Base-by-base conservation (phyloP, 2,888 invertebrate genomes). In the Lasioglossum oenotherae region DNA sequence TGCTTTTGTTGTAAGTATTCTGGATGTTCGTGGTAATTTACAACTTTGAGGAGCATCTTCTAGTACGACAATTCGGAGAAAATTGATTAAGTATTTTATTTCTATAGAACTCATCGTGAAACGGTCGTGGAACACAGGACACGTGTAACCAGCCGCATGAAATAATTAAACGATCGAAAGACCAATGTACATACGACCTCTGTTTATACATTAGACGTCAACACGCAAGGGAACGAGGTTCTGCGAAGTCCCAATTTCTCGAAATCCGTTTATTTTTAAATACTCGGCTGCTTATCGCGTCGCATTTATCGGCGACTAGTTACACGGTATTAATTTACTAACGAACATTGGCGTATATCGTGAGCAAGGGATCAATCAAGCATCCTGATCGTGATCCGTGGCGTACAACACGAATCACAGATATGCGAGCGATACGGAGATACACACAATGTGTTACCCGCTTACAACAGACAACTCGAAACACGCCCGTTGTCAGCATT, bases 251-350 rank as follows among this genome's bases (percentile, higher is more conserved):
- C 10, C n/a, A 27, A 19, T 8, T 35, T 78, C 60, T 75, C 31
- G 27, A 64, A 60, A 60, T 60, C 27, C 60, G 27, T 57, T 57
- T 60, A 27, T 27, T 27, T 27, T 27, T 5, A 60, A 60, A 27
- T 60, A 16, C 14, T 57, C 64, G 64, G 27, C 31, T 16, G 27
- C 74, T 74, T 80, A 23, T 38, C 46, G 67, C 19, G 67, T 19
- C 23, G 35, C 35, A 8, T 35, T 35, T 35, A 67, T 67, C 67
- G 8, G 19, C 35, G 23, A 8, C 67, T 35, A 19, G 67, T 67
- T 23, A 67, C 67, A 35, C 35, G 35, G 35, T 67, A 67, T 67
- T 67, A 67, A 67, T 67, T 67, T 23, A 67, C 67, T 67, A 67
- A 67, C 35, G 35, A 67, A 35, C 67, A 67, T 38, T 23, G 67